Evolutionary conservation across 2,797 vertebrate genomes (phyloP), one percentile per base, ranked within the genome.

Genomic region (Poliocrania exsul): DNA sequence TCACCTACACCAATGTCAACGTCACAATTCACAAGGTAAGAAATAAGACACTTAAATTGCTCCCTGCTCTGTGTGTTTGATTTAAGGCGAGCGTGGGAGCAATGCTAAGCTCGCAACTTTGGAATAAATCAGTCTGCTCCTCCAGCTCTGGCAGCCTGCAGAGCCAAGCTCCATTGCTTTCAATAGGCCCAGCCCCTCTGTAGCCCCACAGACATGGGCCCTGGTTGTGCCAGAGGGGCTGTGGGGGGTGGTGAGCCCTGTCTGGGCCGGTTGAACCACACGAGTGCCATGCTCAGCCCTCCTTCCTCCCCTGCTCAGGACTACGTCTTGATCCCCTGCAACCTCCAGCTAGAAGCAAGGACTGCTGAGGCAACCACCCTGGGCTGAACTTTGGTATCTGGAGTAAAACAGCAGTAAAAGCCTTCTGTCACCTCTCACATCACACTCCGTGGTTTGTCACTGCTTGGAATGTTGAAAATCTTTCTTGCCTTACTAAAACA

Each of bases 1-100:
- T 96, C 8, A 88, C 80, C 87, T 96, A 95, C 77, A 64, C 23
- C 0, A 11, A 93, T 0, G 21, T 72, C 70, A 86, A 16, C 3
- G 4, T 94, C 5, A 4, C 31, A 12, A 79, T 96, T 26, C 96
- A 95, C 88, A 93, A 79, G 94, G 96, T 96, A 35, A 81, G 62
- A 51, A 72, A 26, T 2, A 5, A 23, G 72, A 16, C 17, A 8
- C 29, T 46, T 8, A 4, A 42, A 16, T 1, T 31, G 62, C 40
- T 77, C 44, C 74, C 60, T 56, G 31, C 50, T 35, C 1, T 2
- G 13, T 16, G 37, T 2, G 15, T 16, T 37, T 51, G 71, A n/a
- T 80, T 73, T 62, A 82, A 85, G 57, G 44, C 35, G 26, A 46
- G 37, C 28, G n/a, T 1, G 3, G 65, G 35, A 58, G 62, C 6